Conservation (phyloP, 2,797 vertebrate genomes). For the Scomberomorus guttatus region DNA sequence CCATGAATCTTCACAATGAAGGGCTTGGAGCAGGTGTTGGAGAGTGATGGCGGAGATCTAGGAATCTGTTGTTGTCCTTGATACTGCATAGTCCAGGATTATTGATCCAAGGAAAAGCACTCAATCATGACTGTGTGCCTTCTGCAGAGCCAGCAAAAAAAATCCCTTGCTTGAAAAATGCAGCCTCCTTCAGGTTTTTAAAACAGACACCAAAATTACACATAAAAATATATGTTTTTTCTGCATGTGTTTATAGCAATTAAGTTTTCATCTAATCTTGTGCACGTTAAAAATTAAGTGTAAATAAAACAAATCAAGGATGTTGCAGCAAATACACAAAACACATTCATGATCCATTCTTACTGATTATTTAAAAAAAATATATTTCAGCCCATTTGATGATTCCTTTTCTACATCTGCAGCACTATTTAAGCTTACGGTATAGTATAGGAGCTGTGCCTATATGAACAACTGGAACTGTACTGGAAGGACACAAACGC, state of each 20-base stretch:
- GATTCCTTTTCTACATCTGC: not conserved
- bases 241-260: constrained; percentile 1
- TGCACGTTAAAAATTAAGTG: not conserved
- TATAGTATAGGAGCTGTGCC: not conserved
- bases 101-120: constrained; percentile 76
- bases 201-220: constrained; percentile 19
- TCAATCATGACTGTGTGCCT: constrained; percentile 77
- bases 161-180: constrained; percentile 54
- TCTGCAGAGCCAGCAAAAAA: constrained; percentile 72
- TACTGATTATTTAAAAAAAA: not conserved
- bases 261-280: not conserved
- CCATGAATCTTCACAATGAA: constrained; percentile 40
- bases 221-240: not conserved
- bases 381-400: not conserved
- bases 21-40: constrained; percentile 49
- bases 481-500: not conserved
- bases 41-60: constrained; percentile 58
- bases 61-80: constrained; percentile 76
- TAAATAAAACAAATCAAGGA: not conserved
- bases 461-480: not conserved
- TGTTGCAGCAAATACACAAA: not conserved
- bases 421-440: not conserved
- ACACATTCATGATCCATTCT: not conserved
- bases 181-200: constrained; percentile 24
- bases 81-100: constrained; percentile 69